These are phyloP conservation scores for Sphecodes monilicornis DNA, from an alignment of 2,888 invertebrate species.

Conservation along the genomic window DNA sequence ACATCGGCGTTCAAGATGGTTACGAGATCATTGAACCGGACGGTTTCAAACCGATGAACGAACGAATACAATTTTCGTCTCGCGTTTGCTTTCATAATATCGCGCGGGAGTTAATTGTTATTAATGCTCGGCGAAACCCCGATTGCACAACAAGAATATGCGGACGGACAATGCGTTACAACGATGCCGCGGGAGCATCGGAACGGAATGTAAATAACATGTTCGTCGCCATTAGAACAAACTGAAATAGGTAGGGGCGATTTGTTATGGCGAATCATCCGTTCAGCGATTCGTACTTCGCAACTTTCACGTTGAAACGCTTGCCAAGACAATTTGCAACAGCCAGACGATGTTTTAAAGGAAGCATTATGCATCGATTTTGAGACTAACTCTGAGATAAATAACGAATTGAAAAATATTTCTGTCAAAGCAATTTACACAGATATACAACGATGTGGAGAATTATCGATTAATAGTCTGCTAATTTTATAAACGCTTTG, in stretches of 20 bases:
- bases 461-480: too few species aligned
- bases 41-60: slow-evolving; percentile 28
- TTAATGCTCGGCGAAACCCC: slow-evolving; percentile 41
- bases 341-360: background rate
- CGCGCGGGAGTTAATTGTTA: slow-evolving; percentile 43
- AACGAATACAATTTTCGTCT: slow-evolving; percentile 44
- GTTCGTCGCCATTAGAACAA: slow-evolving; percentile 36
- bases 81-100: slow-evolving; percentile 46
- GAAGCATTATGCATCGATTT: background rate
- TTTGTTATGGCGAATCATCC: background rate
- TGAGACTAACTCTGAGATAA: background rate
- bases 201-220: slow-evolving; percentile 31
- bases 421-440: background rate
- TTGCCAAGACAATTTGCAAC: background rate
- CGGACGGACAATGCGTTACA: slow-evolving; percentile 38
- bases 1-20: slow-evolving; percentile 61
- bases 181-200: slow-evolving; percentile 17
- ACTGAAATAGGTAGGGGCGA: slow-evolving; percentile 6
- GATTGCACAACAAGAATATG: slow-evolving; percentile 31
- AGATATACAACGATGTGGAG: background rate
- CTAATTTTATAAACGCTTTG: too few species aligned
- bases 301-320: background rate
- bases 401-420: background rate
- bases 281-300: background rate
- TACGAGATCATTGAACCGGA: slow-evolving; percentile 70